Evolutionary conservation across 2,113 vertebrate species (phyloP).

Genomic region (Pyrgilauda ruficollis): DNA sequence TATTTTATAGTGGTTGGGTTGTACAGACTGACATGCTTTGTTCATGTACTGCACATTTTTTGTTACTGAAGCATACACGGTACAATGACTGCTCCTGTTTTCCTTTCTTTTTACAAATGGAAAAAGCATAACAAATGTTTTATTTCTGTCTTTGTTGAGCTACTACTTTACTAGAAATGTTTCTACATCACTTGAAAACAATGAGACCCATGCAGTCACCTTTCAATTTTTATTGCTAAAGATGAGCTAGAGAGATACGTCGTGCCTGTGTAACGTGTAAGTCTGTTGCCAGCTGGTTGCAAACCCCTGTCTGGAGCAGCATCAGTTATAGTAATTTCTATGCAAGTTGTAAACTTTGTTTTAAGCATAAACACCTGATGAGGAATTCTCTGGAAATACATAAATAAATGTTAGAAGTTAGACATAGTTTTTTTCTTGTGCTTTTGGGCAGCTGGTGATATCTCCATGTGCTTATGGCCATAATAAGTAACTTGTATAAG

Average conservation of each 20-base stretch:
- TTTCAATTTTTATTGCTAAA: neutral
- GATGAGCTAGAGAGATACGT: accelerated
- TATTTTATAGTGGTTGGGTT: neutral
- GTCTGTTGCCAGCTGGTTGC: neutral
- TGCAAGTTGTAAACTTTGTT: neutral
- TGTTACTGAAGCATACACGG: neutral
- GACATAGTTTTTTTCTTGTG: neutral
- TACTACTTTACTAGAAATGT: neutral
- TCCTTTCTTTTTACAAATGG: neutral
- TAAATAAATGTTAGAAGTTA: neutral
- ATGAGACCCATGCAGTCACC: neutral
- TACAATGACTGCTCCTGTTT: neutral
- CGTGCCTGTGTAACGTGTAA: accelerated
- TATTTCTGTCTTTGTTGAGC: neutral
- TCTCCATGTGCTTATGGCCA: neutral
- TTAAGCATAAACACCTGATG: neutral
- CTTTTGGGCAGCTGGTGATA: neutral
- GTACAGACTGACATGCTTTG: neutral
- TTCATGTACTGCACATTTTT: neutral
- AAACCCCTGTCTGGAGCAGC: accelerated
- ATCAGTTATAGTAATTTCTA: neutral
- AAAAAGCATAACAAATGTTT: neutral
- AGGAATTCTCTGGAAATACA: neutral
- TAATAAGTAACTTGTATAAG: neutral
- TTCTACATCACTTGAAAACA: neutral